Percentiles rank a stretch among this genome's conserved stretches.
These are phyloP conservation scores for Rhombomys opimus DNA, from an alignment of 2,113 vertebrate genomes.

Conservation along the genomic window DNA sequence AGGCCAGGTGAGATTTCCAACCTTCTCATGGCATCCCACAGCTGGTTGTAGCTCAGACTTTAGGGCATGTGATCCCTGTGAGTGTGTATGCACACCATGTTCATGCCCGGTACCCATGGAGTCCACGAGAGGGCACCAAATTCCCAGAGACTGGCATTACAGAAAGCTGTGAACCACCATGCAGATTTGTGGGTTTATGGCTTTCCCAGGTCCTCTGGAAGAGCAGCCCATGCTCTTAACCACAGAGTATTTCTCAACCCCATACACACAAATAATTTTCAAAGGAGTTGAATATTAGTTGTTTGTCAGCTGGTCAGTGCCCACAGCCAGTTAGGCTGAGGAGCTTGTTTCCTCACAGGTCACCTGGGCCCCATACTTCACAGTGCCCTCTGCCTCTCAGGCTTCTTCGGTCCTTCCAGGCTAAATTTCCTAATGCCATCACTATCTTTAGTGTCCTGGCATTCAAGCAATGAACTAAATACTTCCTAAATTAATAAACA, in stretches of 20 bases:
- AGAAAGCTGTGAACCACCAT: background rate
- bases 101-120: background rate
- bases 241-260: background rate
- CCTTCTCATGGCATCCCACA: background rate
- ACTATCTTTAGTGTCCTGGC: background rate
- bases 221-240: background rate
- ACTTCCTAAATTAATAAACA: constrained; percentile 12
- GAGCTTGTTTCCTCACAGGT: too few species aligned
- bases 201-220: background rate
- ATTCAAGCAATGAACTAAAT: background rate
- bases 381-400: background rate
- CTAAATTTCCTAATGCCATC: background rate
- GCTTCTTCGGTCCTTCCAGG: background rate
- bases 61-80: too few species aligned
- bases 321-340: background rate
- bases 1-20: background rate
- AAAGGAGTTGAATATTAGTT: background rate
- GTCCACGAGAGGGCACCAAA: background rate
- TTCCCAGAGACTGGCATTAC: background rate
- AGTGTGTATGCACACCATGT: background rate
- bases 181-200: too few species aligned
- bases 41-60: background rate
- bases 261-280: background rate
- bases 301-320: background rate
- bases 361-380: background rate